These are phyloP conservation scores for Spilarctia lutea DNA, from an alignment of 2,888 invertebrate species.

Conservation along the genomic window DNA sequence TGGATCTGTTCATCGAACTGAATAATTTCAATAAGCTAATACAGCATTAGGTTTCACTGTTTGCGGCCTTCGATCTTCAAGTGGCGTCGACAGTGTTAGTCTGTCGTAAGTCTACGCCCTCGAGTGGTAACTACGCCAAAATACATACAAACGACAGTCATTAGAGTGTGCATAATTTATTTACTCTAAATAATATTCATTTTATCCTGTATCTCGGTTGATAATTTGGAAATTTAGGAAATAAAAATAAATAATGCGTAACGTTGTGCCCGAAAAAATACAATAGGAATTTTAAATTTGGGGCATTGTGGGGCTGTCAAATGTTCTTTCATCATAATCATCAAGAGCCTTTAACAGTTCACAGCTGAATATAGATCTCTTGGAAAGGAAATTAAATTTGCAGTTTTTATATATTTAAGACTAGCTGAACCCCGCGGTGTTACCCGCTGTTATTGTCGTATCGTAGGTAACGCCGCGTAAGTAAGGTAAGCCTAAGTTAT, in stretches of 20 bases:
- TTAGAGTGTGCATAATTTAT: neutral
- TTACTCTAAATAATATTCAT: neutral
- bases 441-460: too few relatives aligned
- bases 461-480: too few relatives aligned
- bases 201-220: neutral
- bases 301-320: neutral
- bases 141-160: constrained; percentile 16
- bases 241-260: neutral
- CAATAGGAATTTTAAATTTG: neutral
- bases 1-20: neutral
- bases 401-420: too few relatives aligned
- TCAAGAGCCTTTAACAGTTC: too few relatives aligned
- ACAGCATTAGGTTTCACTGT: neutral
- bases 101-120: constrained; percentile 50
- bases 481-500: too few relatives aligned
- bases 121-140: constrained; percentile 25
- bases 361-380: too few relatives aligned
- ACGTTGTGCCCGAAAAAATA: neutral
- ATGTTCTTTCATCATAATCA: too few relatives aligned
- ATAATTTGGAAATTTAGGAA: neutral
- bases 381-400: too few relatives aligned
- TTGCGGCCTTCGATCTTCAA: constrained; percentile 1
- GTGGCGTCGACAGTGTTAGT: constrained; percentile 25
- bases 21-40: neutral
- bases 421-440: too few relatives aligned